Base-by-base conservation (phyloP, 2,888 invertebrate genomes). In the Dusona sp. region DNA sequence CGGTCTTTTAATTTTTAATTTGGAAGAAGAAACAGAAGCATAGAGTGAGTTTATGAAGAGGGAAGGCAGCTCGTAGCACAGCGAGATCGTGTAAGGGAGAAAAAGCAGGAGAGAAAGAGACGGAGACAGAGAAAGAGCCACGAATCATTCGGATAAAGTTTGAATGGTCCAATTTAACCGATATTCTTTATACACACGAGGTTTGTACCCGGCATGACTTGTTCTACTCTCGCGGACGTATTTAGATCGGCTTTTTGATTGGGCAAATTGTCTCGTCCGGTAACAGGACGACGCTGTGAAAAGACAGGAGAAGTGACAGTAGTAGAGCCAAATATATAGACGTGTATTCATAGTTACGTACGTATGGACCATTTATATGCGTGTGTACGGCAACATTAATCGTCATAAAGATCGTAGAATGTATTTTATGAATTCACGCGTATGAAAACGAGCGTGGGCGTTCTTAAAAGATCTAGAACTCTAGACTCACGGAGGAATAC, bases 231-330 rank as follows among this genome's bases (percentile, higher is more conserved):
- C 85, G 87, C 88, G 87, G 84, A 90, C 88, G 88, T 90, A 91
- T 92, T 92, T 91, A 90, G 91, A 73, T 72, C 85, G 85, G 73
- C 93, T 94, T 93, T 94, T 91, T 93, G 92, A 94, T 94, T 94
- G 94, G 91, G 89, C 93, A 94, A 94, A 94, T 94, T 94, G 93
- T 93, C 92, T 91, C 94, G 93, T 94, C 93, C 93, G 93, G 93
- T 90, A 91, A 90, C 85, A 87, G 86, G 83, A 89, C 88, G 88
- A 89, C 87, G 79, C 86, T 85, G 68, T 77, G 83, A 88, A 89
- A 89, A 86, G 85, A 88, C 86, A 87, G 80, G 85, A 86, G 83
- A 82, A 84, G 51, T 68, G 73, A 70, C 74, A 65, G 51, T 82
- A 73, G 42, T 82, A 73, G 48, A 80, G 82, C 54, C 70, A 29